These are phyloP conservation scores for Anodontia alba DNA, from an alignment of 2,888 invertebrate genomes.

Conservation along the genomic window DNA sequence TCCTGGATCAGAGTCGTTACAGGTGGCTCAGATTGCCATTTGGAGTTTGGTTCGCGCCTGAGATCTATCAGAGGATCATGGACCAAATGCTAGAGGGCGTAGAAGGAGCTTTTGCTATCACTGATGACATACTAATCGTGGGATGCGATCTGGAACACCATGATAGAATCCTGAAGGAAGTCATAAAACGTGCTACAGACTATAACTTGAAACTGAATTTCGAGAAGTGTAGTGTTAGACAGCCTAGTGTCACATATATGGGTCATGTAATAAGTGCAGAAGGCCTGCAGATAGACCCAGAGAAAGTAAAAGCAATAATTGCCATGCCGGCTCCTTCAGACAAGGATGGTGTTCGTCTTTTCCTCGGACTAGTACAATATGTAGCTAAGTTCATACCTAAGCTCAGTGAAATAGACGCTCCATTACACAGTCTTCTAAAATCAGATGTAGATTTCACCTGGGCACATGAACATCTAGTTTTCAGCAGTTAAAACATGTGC, in stretches of 20 bases:
- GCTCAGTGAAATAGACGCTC: constrained; percentile 29
- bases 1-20: constrained; percentile 58
- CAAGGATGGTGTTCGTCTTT: constrained; percentile 29
- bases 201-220: constrained; percentile 52
- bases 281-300: constrained; percentile 19
- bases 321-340: constrained; percentile 28
- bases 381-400: constrained; percentile 42
- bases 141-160: constrained; percentile 57
- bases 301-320: constrained; percentile 32
- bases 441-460: constrained; percentile 29
- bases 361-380: constrained; percentile 39
- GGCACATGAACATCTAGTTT: constrained; percentile 2
- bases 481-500: constrained; percentile 16
- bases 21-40: constrained; percentile 62
- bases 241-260: constrained; percentile 47
- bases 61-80: constrained; percentile 63
- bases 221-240: constrained; percentile 40
- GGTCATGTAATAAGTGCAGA: constrained; percentile 47
- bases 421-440: background rate
- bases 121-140: constrained; percentile 61
- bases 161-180: constrained; percentile 43
- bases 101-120: constrained; percentile 53
- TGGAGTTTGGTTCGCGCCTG: constrained; percentile 58
- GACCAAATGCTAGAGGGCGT: constrained; percentile 57
- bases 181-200: constrained; percentile 52